Base-by-base conservation (phyloP, 2,113 vertebrate species). In the Theristicus caerulescens region DNA sequence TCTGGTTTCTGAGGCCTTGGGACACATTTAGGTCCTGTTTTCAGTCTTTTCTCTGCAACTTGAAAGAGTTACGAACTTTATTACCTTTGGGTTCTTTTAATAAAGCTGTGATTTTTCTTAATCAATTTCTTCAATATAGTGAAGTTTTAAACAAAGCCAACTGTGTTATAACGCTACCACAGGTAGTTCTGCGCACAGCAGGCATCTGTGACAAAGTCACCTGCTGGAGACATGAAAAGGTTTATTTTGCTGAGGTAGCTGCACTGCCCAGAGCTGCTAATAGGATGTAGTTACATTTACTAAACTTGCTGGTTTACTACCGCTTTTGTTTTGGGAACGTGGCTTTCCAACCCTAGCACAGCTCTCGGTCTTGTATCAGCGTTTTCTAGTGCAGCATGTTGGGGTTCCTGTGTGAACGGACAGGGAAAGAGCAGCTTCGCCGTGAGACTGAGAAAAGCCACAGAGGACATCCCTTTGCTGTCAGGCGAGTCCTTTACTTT, bases 141-240 rank as follows among this genome's bases (percentile, higher is more conserved):
- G 9, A 49, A 38, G 25, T 70, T 84, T 74, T 46, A 51, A 65
- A 54, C 44, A 44, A 82, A 92, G 17, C 16, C 22, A 44, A 1
- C 36, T 5, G 21, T 10, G 11, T 16, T 20, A 0, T 18, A 44
- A 21, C 29, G 55, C 12, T 11, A 0, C 54, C 18, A 7, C 22
- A 8, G 9, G n/a, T 5, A 17, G 14, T 7, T 62, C 8, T 0
- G 4, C 7, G 34, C 40, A 20, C 34, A 26, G 4, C 15, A 14
- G 44, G 10, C 29, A 21, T 3, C 42, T 29, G 32, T n/a, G 57
- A 44, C 59, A 54, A 40, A 58, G 49, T 44, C 69, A 54, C 29
- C 40, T 54, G 64, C 31, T 36, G n/a, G 22, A 73, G 31, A 55
- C 18, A 1, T 4, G 14, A 12, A 32, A 55, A 52, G n/a, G 44